phyloP scores from a whole-genome alignment of 1,140 invertebrate genomes.

The Drosophila kurseongensis region DNA sequence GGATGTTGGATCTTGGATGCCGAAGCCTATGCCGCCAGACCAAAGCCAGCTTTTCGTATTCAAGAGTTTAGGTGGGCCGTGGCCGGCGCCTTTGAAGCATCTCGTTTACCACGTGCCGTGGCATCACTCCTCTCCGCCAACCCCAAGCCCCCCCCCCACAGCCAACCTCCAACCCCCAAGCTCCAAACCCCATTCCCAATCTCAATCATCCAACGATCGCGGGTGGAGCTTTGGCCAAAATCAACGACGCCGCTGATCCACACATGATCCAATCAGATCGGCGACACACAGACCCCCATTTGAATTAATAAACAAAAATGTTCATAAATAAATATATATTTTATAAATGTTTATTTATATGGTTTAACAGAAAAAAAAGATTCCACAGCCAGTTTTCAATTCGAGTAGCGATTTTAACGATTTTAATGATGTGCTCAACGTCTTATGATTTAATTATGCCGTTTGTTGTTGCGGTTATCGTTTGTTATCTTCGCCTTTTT shows the following conservation, averaged over 20 bases:
- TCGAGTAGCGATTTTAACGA: slow-evolving; percentile 77
- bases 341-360: slow-evolving; percentile 59
- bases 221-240: background rate
- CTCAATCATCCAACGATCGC: background rate
- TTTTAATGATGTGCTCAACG: slow-evolving; percentile 81
- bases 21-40: slow-evolving; percentile 12
- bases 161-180: no score
- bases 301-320: slow-evolving; percentile 78
- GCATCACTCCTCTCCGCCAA: slow-evolving; percentile 25
- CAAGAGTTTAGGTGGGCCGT: slow-evolving; percentile 72
- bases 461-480: slow-evolving; percentile 60
- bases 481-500: slow-evolving; percentile 44
- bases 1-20: slow-evolving; percentile 20
- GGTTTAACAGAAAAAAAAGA: slow-evolving; percentile 29
- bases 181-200: no score
- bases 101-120: slow-evolving; percentile 78
- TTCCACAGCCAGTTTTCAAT: slow-evolving; percentile 59
- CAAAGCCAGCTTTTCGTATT: slow-evolving; percentile 20
- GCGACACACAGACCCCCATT: slow-evolving; percentile 70
- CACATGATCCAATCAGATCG: slow-evolving; percentile 71
- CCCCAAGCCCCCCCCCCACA: background rate
- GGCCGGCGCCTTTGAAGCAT: slow-evolving; percentile 79
- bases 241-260: slow-evolving; percentile 26
- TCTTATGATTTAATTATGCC: slow-evolving; percentile 82
- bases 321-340: slow-evolving; percentile 74